phyloP scores from a whole-genome alignment of 2,888 invertebrate species.

The Leistus spinibarbis region DNA sequence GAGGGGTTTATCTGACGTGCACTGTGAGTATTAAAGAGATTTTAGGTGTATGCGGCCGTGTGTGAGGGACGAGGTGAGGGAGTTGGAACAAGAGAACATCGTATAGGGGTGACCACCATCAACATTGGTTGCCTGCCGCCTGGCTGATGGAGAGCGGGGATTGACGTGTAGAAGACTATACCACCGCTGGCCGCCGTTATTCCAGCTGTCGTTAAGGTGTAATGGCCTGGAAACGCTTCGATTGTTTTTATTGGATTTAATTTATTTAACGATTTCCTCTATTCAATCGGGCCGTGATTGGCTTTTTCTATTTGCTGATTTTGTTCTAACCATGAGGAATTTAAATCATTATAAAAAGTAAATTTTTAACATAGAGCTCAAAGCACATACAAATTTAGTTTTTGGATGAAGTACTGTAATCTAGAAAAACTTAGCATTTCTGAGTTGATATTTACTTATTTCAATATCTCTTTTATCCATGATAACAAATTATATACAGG shows the following conservation, averaged over 20 bases:
- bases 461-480: too few species aligned
- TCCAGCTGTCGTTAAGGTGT: slow-evolving; percentile 30
- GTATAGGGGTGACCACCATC: background rate
- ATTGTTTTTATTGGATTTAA: slow-evolving; percentile 25
- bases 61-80: background rate
- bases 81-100: background rate
- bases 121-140: background rate
- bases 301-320: background rate
- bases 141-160: background rate
- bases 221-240: slow-evolving; percentile 22
- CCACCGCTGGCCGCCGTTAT: background rate
- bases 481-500: too few species aligned
- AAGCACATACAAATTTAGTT: too few species aligned
- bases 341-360: too few species aligned
- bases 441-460: too few species aligned
- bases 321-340: too few species aligned
- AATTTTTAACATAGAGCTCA: too few species aligned
- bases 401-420: too few species aligned
- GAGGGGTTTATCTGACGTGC: slow-evolving; percentile 23
- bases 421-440: too few species aligned
- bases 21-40: slow-evolving; percentile 25
- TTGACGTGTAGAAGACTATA: background rate
- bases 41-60: slow-evolving; percentile 27
- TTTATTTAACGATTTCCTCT: slow-evolving; percentile 21
- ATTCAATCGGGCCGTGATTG: background rate